Conservation (phyloP, 2,797 vertebrate genomes). For the Acrocephalus scirpaceus region DNA sequence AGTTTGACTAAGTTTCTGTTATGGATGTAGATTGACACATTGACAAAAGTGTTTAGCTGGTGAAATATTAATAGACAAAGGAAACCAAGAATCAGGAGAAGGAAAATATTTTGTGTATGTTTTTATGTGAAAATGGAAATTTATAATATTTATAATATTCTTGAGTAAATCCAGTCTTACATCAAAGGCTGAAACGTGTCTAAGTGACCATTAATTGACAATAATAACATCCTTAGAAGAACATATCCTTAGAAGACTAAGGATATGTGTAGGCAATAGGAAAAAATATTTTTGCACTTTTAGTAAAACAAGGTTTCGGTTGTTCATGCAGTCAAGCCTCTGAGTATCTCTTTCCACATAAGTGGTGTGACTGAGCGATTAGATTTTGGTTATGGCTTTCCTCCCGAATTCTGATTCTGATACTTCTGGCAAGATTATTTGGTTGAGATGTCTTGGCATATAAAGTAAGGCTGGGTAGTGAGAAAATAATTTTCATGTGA, state of each 20-base stretch:
- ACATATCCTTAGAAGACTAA: neutral
- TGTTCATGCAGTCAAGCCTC: fast-evolving
- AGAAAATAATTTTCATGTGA: neutral
- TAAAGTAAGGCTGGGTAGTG: neutral
- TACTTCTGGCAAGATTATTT: neutral
- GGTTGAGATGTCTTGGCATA: neutral
- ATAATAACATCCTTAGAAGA: neutral
- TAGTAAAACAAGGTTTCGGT: neutral
- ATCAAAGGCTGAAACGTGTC: neutral
- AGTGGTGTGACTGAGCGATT: neutral
- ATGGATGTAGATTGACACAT: neutral
- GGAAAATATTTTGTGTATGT: neutral
- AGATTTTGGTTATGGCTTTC: neutral
- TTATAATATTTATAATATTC: neutral
- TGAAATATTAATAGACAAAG: neutral
- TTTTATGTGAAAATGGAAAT: neutral
- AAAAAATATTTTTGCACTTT: neutral
- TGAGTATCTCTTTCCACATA: neutral
- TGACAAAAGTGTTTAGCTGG: neutral
- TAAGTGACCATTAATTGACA: neutral
- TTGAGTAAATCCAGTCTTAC: neutral
- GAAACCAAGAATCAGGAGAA: neutral
- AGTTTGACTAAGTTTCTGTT: neutral
- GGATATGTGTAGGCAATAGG: neutral
- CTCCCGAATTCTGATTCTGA: neutral